Conservation (phyloP, 2,797 vertebrate species). For the Taeniopygia guttata region DNA sequence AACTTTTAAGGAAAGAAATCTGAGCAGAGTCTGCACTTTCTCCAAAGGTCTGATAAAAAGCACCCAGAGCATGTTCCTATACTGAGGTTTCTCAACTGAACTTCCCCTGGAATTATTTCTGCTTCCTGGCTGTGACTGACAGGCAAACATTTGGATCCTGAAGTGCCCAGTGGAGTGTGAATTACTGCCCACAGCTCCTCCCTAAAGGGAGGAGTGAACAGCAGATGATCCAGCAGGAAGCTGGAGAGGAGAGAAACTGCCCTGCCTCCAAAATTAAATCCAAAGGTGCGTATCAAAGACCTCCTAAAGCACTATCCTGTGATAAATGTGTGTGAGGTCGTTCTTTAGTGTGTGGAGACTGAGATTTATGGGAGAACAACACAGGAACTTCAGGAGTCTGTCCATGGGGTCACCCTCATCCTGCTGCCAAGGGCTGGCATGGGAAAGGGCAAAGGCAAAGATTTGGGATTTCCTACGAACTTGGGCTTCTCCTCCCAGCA, state of each 20-base stretch:
- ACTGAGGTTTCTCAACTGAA: neutral
- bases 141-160: neutral
- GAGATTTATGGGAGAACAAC: neutral
- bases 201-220: neutral
- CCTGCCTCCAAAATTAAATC: neutral
- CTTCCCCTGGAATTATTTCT: neutral
- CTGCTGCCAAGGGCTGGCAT: neutral
- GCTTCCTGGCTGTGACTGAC: neutral
- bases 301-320: neutral
- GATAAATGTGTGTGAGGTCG: neutral
- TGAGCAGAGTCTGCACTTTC: neutral
- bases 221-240: neutral
- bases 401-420: neutral
- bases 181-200: neutral
- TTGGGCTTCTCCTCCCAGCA: neutral
- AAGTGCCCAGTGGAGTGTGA: neutral
- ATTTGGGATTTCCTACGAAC: rapidly evolving
- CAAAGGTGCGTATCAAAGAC: neutral
- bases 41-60: neutral
- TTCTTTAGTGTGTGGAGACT: neutral
- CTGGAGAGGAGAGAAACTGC: neutral
- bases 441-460: neutral
- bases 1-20: neutral
- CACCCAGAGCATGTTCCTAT: neutral
- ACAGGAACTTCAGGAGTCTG: neutral